Percentiles rank a stretch among this genome's conserved stretches.
Evolutionary conservation across 2,113 vertebrate species (phyloP).

Genomic region (Myocastor coypus): DNA sequence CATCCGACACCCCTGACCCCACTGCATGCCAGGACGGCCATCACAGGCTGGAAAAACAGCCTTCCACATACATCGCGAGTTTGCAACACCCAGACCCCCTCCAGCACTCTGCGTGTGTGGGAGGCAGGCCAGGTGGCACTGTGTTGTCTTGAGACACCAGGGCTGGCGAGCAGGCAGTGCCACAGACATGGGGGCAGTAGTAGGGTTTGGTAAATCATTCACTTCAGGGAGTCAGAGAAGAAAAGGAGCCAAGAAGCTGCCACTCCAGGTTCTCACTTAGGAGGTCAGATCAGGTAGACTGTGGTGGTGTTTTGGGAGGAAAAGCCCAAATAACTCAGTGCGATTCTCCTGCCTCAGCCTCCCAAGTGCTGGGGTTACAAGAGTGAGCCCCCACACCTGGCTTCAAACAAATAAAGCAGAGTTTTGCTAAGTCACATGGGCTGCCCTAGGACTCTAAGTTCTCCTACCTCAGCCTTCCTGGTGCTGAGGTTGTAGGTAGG

Average conservation of each 20-base stretch:
- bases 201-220: neutral
- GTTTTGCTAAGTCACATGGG: neutral
- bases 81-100: neutral
- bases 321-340: neutral
- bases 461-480: neutral
- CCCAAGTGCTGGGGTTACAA: neutral
- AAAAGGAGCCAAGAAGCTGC: neutral
- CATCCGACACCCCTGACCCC: neutral
- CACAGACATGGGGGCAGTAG: neutral
- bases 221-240: neutral
- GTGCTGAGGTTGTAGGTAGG: neutral
- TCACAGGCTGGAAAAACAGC: neutral
- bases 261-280: neutral
- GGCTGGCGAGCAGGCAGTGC: neutral
- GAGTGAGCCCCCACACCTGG: neutral
- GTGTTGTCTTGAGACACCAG: neutral
- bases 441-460: neutral
- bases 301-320: neutral
- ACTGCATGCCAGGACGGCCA: neutral
- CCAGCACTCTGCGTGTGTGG: neutral
- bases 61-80: neutral
- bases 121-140: neutral
- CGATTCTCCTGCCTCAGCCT: neutral
- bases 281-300: neutral
- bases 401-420: neutral